Evolutionary conservation across 2,113 vertebrate genomes (phyloP).

Genomic region (Sphyrna mokarran): DNA sequence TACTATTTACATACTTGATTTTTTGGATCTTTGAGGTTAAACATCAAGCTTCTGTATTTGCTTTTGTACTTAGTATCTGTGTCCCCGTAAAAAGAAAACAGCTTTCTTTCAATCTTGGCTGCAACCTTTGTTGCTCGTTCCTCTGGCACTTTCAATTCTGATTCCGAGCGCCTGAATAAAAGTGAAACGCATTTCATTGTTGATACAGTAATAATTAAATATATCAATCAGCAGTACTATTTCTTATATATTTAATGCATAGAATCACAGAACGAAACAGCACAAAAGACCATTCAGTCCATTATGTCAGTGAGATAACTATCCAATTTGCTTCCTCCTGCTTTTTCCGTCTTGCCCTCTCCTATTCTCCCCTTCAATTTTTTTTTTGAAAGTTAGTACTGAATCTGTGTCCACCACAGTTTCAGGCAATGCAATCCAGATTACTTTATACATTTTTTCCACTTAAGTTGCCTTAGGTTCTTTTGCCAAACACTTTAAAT

Average conservation of each 20-base stretch:
- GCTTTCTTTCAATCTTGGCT: slow-evolving; percentile 82
- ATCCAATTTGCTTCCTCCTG: background rate
- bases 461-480: background rate
- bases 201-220: background rate
- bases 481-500: background rate
- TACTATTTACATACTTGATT: slow-evolving; percentile 75
- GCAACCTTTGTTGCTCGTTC: slow-evolving; percentile 86
- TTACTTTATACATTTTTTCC: no score
- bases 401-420: background rate
- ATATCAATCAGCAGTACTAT: background rate
- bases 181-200: slow-evolving; percentile 37
- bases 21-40: slow-evolving; percentile 95
- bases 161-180: slow-evolving; percentile 76
- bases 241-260: background rate
- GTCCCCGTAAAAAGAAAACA: slow-evolving; percentile 90
- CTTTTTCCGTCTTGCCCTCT: background rate
- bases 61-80: slow-evolving; percentile 97
- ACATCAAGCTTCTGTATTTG: slow-evolving; percentile 96
- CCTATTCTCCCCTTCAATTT: background rate
- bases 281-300: background rate
- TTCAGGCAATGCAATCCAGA: background rate
- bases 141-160: slow-evolving; percentile 75
- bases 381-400: background rate
- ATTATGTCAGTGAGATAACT: background rate
- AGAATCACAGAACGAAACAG: background rate